Percentiles rank a stretch among this genome's conserved stretches.
Evolutionary conservation across 2,888 invertebrate genomes (phyloP).

Genomic region (Chloroclysta siterata): DNA sequence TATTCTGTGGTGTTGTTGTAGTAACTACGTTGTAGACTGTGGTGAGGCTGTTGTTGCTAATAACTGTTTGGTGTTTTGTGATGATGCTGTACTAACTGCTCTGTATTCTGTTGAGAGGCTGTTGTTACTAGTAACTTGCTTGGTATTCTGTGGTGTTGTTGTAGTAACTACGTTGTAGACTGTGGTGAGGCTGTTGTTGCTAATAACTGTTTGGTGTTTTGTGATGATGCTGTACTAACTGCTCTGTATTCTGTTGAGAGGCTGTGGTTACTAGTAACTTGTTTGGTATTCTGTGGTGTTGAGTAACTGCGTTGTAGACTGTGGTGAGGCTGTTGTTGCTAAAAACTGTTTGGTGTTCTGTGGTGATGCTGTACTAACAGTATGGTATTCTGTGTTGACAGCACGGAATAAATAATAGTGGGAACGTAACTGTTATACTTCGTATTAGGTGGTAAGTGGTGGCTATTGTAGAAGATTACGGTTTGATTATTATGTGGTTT

Average conservation of each 20-base stretch:
- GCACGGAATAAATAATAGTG: too few relatives aligned
- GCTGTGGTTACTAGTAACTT: neutral
- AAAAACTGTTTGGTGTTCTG: slow-evolving; percentile 7
- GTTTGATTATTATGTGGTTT: too few relatives aligned
- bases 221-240: neutral
- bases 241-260: neutral
- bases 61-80: slow-evolving; percentile 8
- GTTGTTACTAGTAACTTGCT: neutral
- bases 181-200: too few relatives aligned
- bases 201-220: slow-evolving; percentile 7
- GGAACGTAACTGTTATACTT: too few relatives aligned
- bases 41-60: too few relatives aligned
- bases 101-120: neutral
- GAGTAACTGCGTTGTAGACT: too few relatives aligned
- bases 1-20: neutral
- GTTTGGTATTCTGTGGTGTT: neutral
- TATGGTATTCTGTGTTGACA: neutral
- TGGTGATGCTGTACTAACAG: neutral
- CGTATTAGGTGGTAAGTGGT: neutral
- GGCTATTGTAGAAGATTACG: too few relatives aligned
- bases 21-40: too few relatives aligned
- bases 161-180: too few relatives aligned
- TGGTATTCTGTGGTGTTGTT: neutral
- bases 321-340: too few relatives aligned
- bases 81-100: neutral